These are phyloP conservation scores for Buphagus erythrorhynchus DNA, from an alignment of 2,797 vertebrate species.

Conservation along the genomic window DNA sequence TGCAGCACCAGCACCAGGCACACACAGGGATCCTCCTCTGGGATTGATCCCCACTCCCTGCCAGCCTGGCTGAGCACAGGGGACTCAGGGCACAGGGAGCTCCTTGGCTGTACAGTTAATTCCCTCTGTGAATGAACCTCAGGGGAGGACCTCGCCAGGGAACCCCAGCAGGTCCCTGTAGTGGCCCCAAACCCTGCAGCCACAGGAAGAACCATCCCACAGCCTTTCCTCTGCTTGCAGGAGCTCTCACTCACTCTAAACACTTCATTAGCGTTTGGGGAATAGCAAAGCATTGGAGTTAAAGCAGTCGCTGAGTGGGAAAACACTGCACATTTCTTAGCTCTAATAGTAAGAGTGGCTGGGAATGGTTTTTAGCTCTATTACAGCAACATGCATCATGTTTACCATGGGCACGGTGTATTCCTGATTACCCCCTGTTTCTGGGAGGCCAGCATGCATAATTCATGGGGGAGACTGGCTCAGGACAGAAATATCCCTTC, in stretches of 20 bases:
- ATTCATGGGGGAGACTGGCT: not conserved
- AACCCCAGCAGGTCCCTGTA: fast-evolving
- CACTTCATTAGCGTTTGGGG: not conserved
- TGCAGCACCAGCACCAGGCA: not conserved
- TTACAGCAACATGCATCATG: not conserved
- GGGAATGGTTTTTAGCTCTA: not conserved
- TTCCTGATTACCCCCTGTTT: not conserved
- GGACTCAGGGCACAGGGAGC: fast-evolving
- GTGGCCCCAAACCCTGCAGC: not conserved
- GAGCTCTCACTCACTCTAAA: not conserved
- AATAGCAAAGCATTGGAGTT: not conserved
- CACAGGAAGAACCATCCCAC: not conserved
- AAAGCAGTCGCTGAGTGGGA: not conserved
- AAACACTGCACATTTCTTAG: not conserved
- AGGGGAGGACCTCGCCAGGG: not conserved
- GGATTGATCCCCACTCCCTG: not conserved
- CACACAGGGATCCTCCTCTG: fast-evolving
- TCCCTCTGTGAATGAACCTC: fast-evolving
- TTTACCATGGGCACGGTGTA: not conserved
- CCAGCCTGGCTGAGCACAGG: not conserved
- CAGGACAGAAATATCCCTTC: not conserved
- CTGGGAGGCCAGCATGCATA: conserved; percentile 34
- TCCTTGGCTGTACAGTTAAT: not conserved
- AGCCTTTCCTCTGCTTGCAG: not conserved
- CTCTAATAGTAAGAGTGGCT: not conserved